phyloP scores from a whole-genome alignment of 2,797 vertebrate genomes.

The Helicolenus hilgendorfi region DNA sequence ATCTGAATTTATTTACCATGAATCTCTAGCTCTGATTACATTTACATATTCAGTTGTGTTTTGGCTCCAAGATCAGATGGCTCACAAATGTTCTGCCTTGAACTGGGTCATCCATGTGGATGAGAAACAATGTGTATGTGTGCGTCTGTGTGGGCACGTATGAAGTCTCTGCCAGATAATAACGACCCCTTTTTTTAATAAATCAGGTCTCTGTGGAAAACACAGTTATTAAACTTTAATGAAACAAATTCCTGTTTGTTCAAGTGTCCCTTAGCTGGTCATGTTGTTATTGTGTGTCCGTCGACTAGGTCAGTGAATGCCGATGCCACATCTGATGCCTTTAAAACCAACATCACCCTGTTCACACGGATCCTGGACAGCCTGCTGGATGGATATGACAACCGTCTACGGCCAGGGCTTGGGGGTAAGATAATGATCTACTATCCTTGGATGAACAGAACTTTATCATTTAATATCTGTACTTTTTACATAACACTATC shows the following conservation, averaged over 20 bases:
- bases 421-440: conserved; percentile 92
- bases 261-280: conserved; percentile 8
- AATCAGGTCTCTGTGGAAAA: conserved; percentile 32
- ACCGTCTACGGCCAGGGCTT: conserved; percentile 97
- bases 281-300: conserved; percentile 38
- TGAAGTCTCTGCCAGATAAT: conserved; percentile 41
- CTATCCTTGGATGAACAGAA: not conserved
- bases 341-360: conserved; percentile 98
- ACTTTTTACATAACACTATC: not conserved
- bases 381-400: conserved; percentile 98
- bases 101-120: conserved; percentile 78
- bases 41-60: conserved; percentile 77
- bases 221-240: conserved; percentile 15
- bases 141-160: conserved; percentile 49
- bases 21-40: conserved; percentile 71
- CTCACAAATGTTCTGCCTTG: conserved; percentile 64
- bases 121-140: conserved; percentile 39
- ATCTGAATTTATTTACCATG: conserved; percentile 70
- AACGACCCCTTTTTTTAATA: conserved; percentile 19
- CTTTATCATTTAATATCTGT: not conserved
- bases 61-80: conserved; percentile 79
- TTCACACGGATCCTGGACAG: conserved; percentile 99
- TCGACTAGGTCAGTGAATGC: conserved; percentile 92
- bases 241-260: not conserved
- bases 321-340: conserved; percentile 94